Evolutionary conservation across 2,888 invertebrate species (phyloP).

Genomic region (Drosophila paracracens): DNA sequence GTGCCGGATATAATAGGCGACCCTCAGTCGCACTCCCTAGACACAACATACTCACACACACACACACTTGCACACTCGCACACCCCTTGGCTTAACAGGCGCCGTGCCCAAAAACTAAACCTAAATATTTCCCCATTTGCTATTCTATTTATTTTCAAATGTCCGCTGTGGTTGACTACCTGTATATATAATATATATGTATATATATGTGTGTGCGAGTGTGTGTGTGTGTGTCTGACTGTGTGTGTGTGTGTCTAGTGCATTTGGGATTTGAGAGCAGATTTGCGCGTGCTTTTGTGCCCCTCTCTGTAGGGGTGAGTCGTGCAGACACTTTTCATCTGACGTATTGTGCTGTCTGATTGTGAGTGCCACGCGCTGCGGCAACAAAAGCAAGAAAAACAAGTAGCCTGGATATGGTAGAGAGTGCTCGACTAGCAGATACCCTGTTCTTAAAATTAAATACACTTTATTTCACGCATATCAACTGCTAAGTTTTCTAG

Average conservation of each 20-base stretch:
- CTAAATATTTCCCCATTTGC: conserved; percentile 16
- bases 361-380: conserved; percentile 56
- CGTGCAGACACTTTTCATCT: conserved; percentile 13
- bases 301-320: conserved; percentile 31
- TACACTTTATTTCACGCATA: background rate
- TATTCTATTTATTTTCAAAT: conserved; percentile 49
- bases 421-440: background rate
- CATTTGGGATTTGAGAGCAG: conserved; percentile 49
- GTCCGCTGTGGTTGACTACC: conserved; percentile 50
- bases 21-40: conserved; percentile 33
- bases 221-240: background rate
- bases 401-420: background rate
- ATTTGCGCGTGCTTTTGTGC: conserved; percentile 43
- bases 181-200: conserved; percentile 6
- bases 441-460: background rate
- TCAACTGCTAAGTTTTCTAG: background rate
- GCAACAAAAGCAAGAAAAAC: conserved; percentile 3
- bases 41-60: background rate
- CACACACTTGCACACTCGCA: background rate
- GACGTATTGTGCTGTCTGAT: conserved; percentile 38
- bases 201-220: too few relatives aligned
- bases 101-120: conserved; percentile 36
- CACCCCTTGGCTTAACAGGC: conserved; percentile 28
- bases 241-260: conserved; percentile 7
- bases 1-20: conserved; percentile 49